Evolutionary conservation across 2,888 invertebrate genomes (phyloP).

Genomic region (Scaptomyza parva): DNA sequence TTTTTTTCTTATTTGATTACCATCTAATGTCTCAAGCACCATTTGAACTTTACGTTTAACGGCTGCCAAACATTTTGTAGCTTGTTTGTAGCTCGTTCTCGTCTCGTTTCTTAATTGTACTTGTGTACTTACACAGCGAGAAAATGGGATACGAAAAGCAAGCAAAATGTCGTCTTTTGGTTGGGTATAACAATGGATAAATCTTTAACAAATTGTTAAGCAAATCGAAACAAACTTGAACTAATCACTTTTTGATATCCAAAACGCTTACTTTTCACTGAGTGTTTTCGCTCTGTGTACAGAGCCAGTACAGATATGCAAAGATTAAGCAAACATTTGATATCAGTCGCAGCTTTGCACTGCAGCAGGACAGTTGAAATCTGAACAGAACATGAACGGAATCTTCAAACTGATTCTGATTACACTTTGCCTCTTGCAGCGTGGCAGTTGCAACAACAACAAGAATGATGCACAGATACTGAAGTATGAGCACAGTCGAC

Average conservation of each 20-base stretch:
- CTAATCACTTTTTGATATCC: constrained; percentile 1
- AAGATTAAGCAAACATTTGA: not conserved
- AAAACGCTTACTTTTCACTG: too few relatives aligned
- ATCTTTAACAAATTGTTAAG: constrained; percentile 1
- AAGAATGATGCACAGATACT: constrained; percentile 61
- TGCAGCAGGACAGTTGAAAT: constrained; percentile 26
- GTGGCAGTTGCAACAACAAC: constrained; percentile 7
- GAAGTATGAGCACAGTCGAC: constrained; percentile 85
- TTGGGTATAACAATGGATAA: not conserved
- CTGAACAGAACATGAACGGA: constrained; percentile 8
- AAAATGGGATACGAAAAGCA: not conserved
- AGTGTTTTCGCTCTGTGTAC: not conserved
- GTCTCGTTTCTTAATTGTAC: not conserved
- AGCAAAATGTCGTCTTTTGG: not conserved
- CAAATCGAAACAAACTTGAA: constrained; percentile 4
- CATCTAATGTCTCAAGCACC: constrained; percentile 23
- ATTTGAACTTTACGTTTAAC: constrained; percentile 54
- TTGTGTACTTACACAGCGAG: constrained; percentile 4
- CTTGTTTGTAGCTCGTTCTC: constrained; percentile 18
- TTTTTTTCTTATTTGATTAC: constrained; percentile 2
- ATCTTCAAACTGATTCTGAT: constrained; percentile 18
- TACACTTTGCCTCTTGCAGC: not conserved
- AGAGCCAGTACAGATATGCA: constrained; percentile 4
- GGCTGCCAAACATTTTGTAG: constrained; percentile 2
- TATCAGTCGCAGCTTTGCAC: constrained; percentile 8